Evolutionary conservation across 2,113 vertebrate genomes (phyloP).

Genomic region (Ctenodactylus gundi): DNA sequence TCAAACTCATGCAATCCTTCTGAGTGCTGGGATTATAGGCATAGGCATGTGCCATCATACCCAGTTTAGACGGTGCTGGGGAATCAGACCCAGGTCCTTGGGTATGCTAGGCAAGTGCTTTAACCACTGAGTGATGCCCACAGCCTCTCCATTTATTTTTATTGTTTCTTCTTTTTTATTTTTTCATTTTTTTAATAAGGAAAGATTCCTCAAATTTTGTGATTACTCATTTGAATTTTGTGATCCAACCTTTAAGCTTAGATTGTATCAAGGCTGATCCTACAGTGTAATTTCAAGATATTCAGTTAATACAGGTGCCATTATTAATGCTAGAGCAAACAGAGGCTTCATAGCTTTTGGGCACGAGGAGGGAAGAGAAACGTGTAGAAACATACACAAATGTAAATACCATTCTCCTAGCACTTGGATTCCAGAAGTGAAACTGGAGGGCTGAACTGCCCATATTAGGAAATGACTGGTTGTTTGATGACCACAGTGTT

Average conservation of each 20-base stretch:
- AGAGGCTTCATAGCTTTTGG: not conserved
- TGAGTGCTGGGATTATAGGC: too few relatives aligned
- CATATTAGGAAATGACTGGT: slow-evolving; percentile 61
- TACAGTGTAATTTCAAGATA: not conserved
- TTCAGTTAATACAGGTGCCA: not conserved
- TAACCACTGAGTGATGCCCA: too few relatives aligned
- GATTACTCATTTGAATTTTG: slow-evolving; percentile 14
- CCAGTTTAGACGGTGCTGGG: too few relatives aligned
- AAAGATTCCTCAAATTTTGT: not conserved
- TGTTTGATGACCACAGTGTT: not conserved
- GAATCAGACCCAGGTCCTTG: too few relatives aligned
- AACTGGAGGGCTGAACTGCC: slow-evolving; percentile 20
- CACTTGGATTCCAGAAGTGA: slow-evolving; percentile 56
- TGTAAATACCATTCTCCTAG: slow-evolving; percentile 37
- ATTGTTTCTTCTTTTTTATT: too few relatives aligned
- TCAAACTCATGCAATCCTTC: too few relatives aligned
- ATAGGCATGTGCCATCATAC: too few relatives aligned
- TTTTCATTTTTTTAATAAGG: not conserved
- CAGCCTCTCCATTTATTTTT: too few relatives aligned
- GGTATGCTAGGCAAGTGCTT: too few relatives aligned
- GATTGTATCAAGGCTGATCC: not conserved
- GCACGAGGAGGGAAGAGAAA: not conserved
- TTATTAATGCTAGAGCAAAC: not conserved
- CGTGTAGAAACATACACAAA: not conserved
- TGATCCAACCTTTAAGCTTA: not conserved